These are phyloP conservation scores for Hoplostethus atlanticus DNA, from an alignment of 2,797 vertebrate genomes.

Conservation along the genomic window DNA sequence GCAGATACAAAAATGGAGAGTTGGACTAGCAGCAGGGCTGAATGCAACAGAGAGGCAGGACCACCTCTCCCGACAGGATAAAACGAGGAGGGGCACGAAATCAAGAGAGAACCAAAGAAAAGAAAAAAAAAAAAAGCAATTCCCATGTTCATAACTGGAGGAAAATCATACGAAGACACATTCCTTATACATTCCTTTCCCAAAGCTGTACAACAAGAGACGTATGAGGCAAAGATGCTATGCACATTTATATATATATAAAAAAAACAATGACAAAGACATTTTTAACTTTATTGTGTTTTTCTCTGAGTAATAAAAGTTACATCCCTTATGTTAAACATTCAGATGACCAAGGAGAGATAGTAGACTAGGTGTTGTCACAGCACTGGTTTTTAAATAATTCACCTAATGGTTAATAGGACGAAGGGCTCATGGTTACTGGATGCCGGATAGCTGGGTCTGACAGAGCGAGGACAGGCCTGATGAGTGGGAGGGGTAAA, in stretches of 20 bases:
- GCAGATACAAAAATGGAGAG: constrained; percentile 78
- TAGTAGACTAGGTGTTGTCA: constrained; percentile 5
- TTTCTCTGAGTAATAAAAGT: constrained; percentile 36
- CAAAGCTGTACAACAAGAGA: constrained; percentile 64
- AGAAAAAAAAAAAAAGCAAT: constrained; percentile 37
- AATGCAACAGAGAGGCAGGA: constrained; percentile 15
- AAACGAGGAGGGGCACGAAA: constrained; percentile 20
- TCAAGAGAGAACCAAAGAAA: not conserved
- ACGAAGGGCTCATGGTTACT: not conserved
- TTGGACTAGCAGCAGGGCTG: constrained; percentile 71
- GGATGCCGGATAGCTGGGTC: not conserved
- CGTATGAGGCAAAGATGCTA: constrained; percentile 49
- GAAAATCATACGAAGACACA: constrained; percentile 35
- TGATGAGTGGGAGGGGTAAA: too few relatives aligned
- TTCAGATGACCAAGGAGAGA: constrained; percentile 50
- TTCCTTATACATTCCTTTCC: constrained; percentile 68
- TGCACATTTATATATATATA: constrained; percentile 48
- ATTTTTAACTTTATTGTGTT: constrained; percentile 13
- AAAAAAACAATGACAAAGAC: constrained; percentile 53
- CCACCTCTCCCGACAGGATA: constrained; percentile 32
- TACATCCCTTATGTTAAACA: constrained; percentile 56
- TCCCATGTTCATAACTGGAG: constrained; percentile 54
- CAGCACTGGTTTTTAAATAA: not conserved
- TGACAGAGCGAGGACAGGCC: too few relatives aligned
- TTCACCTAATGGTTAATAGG: not conserved